Evolutionary conservation across 2,113 vertebrate species (phyloP), one percentile per base, ranked within the genome.

Genomic region (Polypterus senegalus): DNA sequence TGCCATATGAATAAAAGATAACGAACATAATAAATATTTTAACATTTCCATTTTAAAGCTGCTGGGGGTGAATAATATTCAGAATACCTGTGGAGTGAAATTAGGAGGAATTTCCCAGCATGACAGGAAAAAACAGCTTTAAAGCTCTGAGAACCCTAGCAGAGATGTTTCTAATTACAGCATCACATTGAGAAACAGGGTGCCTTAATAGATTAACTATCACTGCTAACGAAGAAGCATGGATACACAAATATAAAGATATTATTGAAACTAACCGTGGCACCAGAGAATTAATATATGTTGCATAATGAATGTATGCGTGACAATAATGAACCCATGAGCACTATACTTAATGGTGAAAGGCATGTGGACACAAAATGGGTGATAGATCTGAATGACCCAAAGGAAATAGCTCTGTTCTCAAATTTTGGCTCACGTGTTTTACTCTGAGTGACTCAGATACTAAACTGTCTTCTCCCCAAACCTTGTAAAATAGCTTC

Each of bases 21-120:
- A 85, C 81, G 81, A 81, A 75, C 67, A 49, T 59, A 58, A 65
- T 86, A 72, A 77, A 87, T 87, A 75, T 85, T 87, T 87, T 47
- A 87, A 83, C 77, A 65, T 54, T 55, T 65, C 73, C 71, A 74
- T 65, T 70, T 71, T 61, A 73, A 69, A 55, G 63, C 48, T 54
- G 58, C 54, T 62, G 65, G 59, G 44, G 3, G 48, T 47, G 63
- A 68, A 67, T 49, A 48, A 54, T 5, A n/a, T 48, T 11, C 47
- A 43, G 52, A 45, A 61, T 43, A 10, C 46, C 51, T 54, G n/a
- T 48, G 7, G 54, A 11, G 53, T n/a, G 6, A 5, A 9, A n/a
- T 27, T 27, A 10, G 48, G 48, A 27, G 9, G 55, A 27, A 11
- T n/a, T 6, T 54, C 63, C 7, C 44, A 9, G 62, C 27, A 49